Conservation (phyloP, 2,113 vertebrate genomes). For the Ptyas mucosa region DNA sequence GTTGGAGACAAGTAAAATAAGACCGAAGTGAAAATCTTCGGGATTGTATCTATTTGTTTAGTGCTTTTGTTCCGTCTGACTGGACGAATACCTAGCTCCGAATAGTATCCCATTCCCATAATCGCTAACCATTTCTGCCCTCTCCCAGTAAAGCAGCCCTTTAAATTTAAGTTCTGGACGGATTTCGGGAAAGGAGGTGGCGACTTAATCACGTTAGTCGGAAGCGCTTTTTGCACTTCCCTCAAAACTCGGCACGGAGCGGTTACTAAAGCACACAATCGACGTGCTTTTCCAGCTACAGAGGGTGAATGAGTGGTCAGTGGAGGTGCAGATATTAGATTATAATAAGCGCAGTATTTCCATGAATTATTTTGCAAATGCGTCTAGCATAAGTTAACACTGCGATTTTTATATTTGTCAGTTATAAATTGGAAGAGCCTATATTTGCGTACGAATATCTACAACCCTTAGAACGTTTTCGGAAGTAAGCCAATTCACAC, state of each 20-base stretch:
- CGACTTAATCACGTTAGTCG: slow-evolving; percentile 25
- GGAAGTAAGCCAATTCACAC: background rate
- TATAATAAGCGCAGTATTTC: background rate
- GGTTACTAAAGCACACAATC: slow-evolving; percentile 39
- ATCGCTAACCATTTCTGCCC: background rate
- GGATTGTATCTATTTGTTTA: background rate
- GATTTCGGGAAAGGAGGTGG: background rate
- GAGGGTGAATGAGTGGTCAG: background rate
- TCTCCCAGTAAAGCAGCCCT: background rate
- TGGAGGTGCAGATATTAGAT: background rate
- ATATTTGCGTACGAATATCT: background rate
- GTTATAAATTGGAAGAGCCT: background rate
- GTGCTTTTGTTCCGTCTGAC: background rate
- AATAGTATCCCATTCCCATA: background rate
- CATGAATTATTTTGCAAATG: background rate
- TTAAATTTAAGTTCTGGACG: background rate
- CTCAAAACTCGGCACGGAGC: slow-evolving; percentile 46
- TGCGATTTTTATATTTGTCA: background rate
- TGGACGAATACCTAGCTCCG: background rate
- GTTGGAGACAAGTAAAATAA: background rate
- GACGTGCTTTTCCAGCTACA: background rate
- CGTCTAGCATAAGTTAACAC: background rate
- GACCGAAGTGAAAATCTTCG: background rate
- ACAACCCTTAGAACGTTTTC: background rate
- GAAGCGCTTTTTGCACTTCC: slow-evolving; percentile 34